phyloP scores from a whole-genome alignment of 2,888 invertebrate genomes.

The Stegana nigrithorax region DNA sequence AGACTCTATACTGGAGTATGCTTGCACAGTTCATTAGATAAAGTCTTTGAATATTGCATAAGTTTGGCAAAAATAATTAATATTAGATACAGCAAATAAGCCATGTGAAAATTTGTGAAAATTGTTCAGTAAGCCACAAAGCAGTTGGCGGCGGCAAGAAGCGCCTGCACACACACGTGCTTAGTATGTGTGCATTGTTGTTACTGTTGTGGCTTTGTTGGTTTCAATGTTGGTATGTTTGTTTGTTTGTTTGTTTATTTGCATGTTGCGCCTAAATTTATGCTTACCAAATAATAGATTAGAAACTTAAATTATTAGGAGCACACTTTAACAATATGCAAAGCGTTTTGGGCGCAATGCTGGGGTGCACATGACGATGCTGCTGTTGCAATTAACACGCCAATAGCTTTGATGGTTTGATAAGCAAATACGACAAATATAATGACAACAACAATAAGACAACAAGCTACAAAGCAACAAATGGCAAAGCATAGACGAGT shows the following conservation, averaged over 20 bases:
- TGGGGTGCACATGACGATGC: too few relatives aligned
- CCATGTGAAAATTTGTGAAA: background rate
- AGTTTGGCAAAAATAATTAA: slow-evolving; percentile 18
- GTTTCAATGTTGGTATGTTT: too few relatives aligned
- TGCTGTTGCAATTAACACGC: slow-evolving; percentile 15
- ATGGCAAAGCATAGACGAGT: background rate
- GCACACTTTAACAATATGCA: background rate
- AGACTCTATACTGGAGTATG: background rate
- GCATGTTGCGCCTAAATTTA: background rate
- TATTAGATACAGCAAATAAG: background rate
- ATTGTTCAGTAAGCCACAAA: background rate
- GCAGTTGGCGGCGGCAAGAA: background rate
- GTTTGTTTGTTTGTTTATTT: too few relatives aligned
- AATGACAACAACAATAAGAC: too few relatives aligned
- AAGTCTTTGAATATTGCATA: slow-evolving; percentile 11
- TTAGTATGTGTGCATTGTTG: too few relatives aligned
- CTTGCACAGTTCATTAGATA: background rate
- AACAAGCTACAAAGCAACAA: too few relatives aligned
- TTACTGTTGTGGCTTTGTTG: too few relatives aligned
- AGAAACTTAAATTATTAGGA: background rate
- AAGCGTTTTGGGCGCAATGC: background rate
- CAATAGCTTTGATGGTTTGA: background rate
- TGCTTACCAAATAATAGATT: background rate
- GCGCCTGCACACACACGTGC: too few relatives aligned
- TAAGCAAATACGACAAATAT: background rate